phyloP scores from a whole-genome alignment of 2,113 vertebrate genomes.

The Callipepla squamata region DNA sequence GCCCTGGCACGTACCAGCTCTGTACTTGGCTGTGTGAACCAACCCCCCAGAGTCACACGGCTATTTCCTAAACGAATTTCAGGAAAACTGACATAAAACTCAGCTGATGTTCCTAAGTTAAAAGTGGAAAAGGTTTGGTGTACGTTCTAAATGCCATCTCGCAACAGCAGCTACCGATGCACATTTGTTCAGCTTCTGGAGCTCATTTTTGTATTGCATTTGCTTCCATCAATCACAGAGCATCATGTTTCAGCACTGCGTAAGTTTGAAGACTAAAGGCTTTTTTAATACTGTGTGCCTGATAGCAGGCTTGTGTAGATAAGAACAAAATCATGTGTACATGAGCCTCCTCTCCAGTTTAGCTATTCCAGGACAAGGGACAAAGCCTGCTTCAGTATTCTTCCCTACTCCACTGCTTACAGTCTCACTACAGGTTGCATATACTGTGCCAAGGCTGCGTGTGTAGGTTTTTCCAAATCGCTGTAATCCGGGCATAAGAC shows the following conservation, averaged over 20 bases:
- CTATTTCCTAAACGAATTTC: not conserved
- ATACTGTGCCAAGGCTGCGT: not conserved
- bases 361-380: not conserved
- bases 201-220: not conserved
- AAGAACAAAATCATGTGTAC: not conserved
- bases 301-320: fast-evolving
- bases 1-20: fast-evolving
- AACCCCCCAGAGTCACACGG: not conserved
- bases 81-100: not conserved
- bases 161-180: not conserved
- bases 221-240: not conserved
- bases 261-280: not conserved
- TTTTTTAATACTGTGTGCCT: not conserved
- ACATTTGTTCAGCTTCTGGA: not conserved
- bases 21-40: not conserved
- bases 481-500: fast-evolving
- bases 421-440: not conserved
- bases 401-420: not conserved
- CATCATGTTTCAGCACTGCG: fast-evolving
- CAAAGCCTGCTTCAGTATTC: not conserved
- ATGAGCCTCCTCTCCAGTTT: not conserved
- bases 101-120: not conserved
- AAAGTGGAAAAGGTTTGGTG: not conserved
- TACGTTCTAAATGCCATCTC: not conserved
- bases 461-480: not conserved